Conservation (phyloP, 2,113 vertebrate species). For the Pachycephala philippinensis region DNA sequence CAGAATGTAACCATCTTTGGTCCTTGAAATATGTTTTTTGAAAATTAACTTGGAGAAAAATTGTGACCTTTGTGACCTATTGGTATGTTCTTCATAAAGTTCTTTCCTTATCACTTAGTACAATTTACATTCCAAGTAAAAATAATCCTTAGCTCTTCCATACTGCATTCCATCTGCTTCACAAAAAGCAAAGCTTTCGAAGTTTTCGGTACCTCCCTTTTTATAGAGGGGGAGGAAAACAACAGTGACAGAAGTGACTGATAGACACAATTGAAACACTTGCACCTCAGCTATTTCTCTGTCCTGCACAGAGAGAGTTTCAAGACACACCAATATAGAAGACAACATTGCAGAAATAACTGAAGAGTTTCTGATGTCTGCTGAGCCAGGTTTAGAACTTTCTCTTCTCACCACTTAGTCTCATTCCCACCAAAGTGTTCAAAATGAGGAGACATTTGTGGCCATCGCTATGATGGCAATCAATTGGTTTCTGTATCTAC, state of each 20-base stretch:
- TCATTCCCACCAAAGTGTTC: neutral
- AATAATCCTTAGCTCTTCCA: neutral
- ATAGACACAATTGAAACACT: neutral
- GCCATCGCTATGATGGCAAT: neutral
- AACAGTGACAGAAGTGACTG: neutral
- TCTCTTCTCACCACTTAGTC: neutral
- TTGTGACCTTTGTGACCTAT: neutral
- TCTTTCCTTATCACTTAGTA: neutral
- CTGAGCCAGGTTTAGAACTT: neutral
- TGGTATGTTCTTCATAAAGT: neutral
- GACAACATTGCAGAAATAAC: neutral
- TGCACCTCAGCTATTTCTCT: neutral
- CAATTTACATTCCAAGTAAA: neutral
- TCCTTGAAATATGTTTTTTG: neutral
- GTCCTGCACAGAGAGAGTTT: neutral
- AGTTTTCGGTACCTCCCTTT: neutral
- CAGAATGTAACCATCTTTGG: neutral
- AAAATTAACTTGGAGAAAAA: neutral
- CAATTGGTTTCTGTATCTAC: neutral
- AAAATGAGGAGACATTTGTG: neutral
- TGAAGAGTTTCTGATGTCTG: neutral
- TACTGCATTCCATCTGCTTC: neutral
- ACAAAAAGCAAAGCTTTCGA: neutral
- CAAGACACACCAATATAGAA: neutral
- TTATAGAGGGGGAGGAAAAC: neutral